A percentile compares a stretch with the other conserved stretches of the same genome.
phyloP scores from a whole-genome alignment of 2,888 invertebrate genomes.

The Amphipyra berbera region DNA sequence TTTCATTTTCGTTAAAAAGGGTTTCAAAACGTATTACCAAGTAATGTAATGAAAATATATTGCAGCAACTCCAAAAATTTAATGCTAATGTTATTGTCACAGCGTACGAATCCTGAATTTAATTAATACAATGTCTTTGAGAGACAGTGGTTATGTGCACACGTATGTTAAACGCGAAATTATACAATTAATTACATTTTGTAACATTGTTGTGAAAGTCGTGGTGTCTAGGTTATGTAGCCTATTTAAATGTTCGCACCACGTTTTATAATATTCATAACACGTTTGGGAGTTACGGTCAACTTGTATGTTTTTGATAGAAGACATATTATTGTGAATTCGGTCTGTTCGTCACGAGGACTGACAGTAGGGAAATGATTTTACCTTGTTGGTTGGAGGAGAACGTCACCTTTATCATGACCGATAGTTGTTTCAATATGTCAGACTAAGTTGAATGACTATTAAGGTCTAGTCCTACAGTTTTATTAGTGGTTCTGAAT shows the following conservation, averaged over 20 bases:
- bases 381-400: constrained; percentile 4
- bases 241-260: constrained; percentile 30
- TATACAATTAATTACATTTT: constrained; percentile 59
- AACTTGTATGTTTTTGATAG: constrained; percentile 18
- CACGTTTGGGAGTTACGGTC: constrained; percentile 13
- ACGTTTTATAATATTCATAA: constrained; percentile 38
- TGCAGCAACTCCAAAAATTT: constrained; percentile 15
- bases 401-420: too few relatives aligned
- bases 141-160: constrained; percentile 47
- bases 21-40: not conserved
- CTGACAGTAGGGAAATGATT: constrained; percentile 26
- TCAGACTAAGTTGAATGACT: too few relatives aligned
- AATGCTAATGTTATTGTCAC: constrained; percentile 36
- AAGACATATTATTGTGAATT: constrained; percentile 19
- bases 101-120: constrained; percentile 45
- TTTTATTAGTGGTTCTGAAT: too few relatives aligned
- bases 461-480: too few relatives aligned
- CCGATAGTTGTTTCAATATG: too few relatives aligned
- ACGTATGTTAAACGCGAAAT: constrained; percentile 52
- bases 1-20: constrained; percentile 4
- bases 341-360: constrained; percentile 6
- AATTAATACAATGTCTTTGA: constrained; percentile 58
- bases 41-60: not conserved
- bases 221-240: constrained; percentile 34
- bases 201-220: constrained; percentile 43